Base-by-base conservation (phyloP, 2,797 vertebrate genomes). In the Ctenosaura bakeri region DNA sequence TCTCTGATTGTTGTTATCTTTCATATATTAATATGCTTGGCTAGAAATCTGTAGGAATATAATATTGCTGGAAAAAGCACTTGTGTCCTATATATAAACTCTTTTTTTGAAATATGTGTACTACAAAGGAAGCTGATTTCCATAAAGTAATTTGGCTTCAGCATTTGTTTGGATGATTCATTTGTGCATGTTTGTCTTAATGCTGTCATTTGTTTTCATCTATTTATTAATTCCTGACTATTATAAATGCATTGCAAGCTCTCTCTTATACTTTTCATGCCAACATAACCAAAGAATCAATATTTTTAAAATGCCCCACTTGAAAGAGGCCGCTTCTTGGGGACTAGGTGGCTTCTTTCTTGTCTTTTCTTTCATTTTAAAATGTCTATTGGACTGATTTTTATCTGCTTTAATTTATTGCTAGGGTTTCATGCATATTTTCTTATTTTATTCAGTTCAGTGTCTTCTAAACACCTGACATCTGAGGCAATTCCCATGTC, bases 141-240 rank as follows among this genome's bases (percentile, higher is more conserved):
- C 73, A 88, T 88, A 88, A 90, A 88, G 69, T 90, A 88, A 90
- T 84, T 79, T 90, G 73, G 73, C 89, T 91, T n/a, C 22, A 85
- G 35, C 69, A 82, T 87, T 14, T 89, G 54, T 90, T 83, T 82
- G n/a, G 83, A 54, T 83, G 79, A 83, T 81, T 38, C 52, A 29
- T 80, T 90, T 91, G 6, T 2, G 12, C 90, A 35, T 78, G 73
- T 87, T 90, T 87, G 79, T 77, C 81, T 93, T 90, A 88, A 86
- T 87, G 88, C 0, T 81, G 46, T 54, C 77, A 80, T 91, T 91
- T 85, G 86, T 80, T 88, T 88, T 88, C 82, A 88, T 88, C 83
- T 81, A 54, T 81, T 91, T 88, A 83, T 88, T 83, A 71, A 79
- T 90, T 91, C 0, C 78, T 38, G 29, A 24, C 54, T 86, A 64